These are phyloP conservation scores for Nephrocerus scutellatus DNA, from an alignment of 2,888 invertebrate species.

Conservation along the genomic window DNA sequence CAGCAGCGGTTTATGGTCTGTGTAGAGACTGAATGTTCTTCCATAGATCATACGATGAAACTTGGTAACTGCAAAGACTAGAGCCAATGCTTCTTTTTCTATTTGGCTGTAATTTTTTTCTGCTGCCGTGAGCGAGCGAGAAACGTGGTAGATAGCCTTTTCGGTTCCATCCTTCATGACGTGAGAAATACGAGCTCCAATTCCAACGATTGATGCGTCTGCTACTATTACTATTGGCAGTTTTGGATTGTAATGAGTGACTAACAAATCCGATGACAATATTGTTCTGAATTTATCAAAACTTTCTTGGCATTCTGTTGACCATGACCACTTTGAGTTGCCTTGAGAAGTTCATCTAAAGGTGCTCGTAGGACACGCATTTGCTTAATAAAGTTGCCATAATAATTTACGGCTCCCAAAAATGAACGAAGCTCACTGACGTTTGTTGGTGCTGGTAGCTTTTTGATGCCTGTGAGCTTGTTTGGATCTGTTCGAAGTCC, in stretches of 20 bases:
- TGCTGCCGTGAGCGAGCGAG: conserved; percentile 22
- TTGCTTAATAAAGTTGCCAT: conserved; percentile 3
- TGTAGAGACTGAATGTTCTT: conserved; percentile 11
- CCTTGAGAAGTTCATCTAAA: conserved; percentile 1
- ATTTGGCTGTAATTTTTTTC: conserved; percentile 34
- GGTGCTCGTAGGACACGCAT: conserved; percentile 1
- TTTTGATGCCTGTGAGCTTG: background rate
- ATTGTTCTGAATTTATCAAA: conserved; percentile 4
- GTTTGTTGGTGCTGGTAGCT: conserved; percentile 6
- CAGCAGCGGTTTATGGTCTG: conserved; percentile 14
- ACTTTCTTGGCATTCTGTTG: background rate
- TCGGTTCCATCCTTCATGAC: conserved; percentile 23
- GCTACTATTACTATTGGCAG: conserved; percentile 8
- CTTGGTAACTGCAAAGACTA: conserved; percentile 8
- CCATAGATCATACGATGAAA: conserved; percentile 11
- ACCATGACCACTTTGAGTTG: conserved; percentile 1
- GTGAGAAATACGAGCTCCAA: conserved; percentile 5
- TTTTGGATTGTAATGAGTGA: conserved; percentile 11
- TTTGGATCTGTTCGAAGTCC: conserved; percentile 2
- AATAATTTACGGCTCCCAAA: conserved; percentile 5
- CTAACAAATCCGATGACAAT: conserved; percentile 4
- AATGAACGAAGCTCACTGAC: conserved; percentile 2
- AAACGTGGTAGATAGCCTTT: conserved; percentile 3
- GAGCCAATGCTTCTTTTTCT: conserved; percentile 7
- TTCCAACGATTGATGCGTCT: conserved; percentile 3